A percentile compares a stretch with the other conserved stretches of the same genome.
phyloP scores from a whole-genome alignment of 2,888 invertebrate species.

The Lissonota sp. region DNA sequence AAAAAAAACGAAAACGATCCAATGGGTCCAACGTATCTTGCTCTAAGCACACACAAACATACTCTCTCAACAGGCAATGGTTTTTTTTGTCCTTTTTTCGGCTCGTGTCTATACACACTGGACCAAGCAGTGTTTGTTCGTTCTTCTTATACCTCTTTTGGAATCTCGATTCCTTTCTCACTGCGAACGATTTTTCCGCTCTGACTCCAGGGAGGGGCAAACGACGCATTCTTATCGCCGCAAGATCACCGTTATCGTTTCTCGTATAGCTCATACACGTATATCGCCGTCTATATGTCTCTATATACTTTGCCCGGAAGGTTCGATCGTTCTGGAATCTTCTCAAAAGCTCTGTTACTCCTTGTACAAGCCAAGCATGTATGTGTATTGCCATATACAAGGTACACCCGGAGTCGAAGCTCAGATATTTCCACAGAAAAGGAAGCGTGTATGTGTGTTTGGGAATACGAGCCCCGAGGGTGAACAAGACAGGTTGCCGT shows the following conservation, averaged over 20 bases:
- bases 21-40: conserved; percentile 38
- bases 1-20: background rate
- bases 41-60: background rate
- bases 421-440: background rate
- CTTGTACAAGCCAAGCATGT: background rate
- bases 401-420: background rate
- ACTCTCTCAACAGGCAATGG: background rate
- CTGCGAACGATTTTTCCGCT: conserved; percentile 30
- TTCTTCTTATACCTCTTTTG: conserved; percentile 20
- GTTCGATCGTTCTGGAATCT: conserved; percentile 22
- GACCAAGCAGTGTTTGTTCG: background rate
- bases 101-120: conserved; percentile 4
- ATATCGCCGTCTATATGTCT: background rate
- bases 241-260: conserved; percentile 52
- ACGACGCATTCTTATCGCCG: conserved; percentile 45
- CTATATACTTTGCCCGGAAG: conserved; percentile 29
- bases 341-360: background rate
- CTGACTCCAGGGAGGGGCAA: background rate
- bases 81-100: conserved; percentile 26
- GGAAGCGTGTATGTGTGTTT: background rate
- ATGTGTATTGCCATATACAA: conserved; percentile 3
- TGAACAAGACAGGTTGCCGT: background rate
- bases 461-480: conserved; percentile 5
- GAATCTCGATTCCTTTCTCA: conserved; percentile 22
- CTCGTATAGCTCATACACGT: conserved; percentile 13